Evolutionary conservation across 2,797 vertebrate genomes (phyloP).

Genomic region (Balearica regulorum): DNA sequence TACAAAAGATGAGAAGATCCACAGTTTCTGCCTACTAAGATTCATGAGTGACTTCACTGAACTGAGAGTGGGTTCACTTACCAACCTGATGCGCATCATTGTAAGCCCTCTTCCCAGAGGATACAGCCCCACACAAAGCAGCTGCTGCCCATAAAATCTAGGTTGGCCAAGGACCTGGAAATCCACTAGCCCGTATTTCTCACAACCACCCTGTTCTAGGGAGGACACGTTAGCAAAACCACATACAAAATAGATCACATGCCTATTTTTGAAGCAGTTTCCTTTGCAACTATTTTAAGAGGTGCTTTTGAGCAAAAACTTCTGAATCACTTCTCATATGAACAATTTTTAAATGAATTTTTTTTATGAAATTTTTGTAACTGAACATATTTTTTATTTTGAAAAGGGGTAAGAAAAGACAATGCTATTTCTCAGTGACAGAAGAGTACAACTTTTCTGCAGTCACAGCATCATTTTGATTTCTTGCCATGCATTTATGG

Average conservation of each 20-base stretch:
- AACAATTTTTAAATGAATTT: not conserved
- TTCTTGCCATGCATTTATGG: not conserved
- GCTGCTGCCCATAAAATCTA: not conserved
- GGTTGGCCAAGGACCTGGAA: not conserved
- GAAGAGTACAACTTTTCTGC: not conserved
- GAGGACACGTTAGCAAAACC: not conserved
- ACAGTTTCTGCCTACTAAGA: not conserved
- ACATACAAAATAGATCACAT: rapidly evolving
- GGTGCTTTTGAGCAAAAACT: not conserved
- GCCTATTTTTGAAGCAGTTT: not conserved
- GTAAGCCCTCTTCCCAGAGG: not conserved
- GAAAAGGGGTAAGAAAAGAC: not conserved
- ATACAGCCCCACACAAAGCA: not conserved
- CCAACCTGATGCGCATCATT: not conserved
- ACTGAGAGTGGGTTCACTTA: not conserved
- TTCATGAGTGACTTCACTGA: not conserved
- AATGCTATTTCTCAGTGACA: not conserved
- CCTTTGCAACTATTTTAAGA: not conserved
- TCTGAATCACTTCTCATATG: not conserved
- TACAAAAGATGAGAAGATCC: not conserved
- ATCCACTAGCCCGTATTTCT: not conserved
- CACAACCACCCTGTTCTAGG: not conserved
- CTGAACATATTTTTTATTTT: not conserved
- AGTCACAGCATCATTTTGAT: not conserved
- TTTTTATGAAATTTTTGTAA: not conserved